Base-by-base conservation (phyloP, 2,888 invertebrate species). In the Apoda limacodes region DNA sequence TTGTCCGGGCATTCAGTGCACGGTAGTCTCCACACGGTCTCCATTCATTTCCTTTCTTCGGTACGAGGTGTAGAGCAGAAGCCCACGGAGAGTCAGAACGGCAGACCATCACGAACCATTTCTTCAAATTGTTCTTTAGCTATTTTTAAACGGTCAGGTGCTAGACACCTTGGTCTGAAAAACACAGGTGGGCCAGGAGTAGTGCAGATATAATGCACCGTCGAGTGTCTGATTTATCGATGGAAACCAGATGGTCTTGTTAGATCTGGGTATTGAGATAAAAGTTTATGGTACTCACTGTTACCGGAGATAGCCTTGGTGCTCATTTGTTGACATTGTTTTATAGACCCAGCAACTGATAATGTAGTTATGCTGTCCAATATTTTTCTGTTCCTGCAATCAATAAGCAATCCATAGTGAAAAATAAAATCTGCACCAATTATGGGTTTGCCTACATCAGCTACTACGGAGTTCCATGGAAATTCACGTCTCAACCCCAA, bases 21-120 rank as follows among this genome's bases (percentile, higher is more conserved):
- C 23, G 23, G 23, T 23, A 23, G 13, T 23, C 23, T 2, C 23
- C 12, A 11, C 23, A 35, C 2, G 32, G 35, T 7, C 35, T 5
- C 35, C 35, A 32, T 2, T 22, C 28, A 7, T 28, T 17, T 9
- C 25, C 15, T 19, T 35, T 35, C 13, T 28, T 35, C 1, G 22
- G 32, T 2, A 25, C 28, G 4, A 35, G 25, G 11, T 35, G 35
- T 5, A 35, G n/a, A 3, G 48, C 48, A 3, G 43, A 45, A 5
- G 55, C 30, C 57, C 54, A 60, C 2, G 43, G 37, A 22, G 47
- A 45, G 5, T 35, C 9, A 13, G 45, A 42, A 12, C 40, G 38
- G 7, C 45, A 42, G 46, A 14, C 46, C 48, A 5, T 13, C n/a
- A 5, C n/a, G 17, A 11, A 42, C 20, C 43, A 50, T 43, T 5